Conservation (phyloP, 2,888 invertebrate genomes). For the Drosophila tanythrix region DNA sequence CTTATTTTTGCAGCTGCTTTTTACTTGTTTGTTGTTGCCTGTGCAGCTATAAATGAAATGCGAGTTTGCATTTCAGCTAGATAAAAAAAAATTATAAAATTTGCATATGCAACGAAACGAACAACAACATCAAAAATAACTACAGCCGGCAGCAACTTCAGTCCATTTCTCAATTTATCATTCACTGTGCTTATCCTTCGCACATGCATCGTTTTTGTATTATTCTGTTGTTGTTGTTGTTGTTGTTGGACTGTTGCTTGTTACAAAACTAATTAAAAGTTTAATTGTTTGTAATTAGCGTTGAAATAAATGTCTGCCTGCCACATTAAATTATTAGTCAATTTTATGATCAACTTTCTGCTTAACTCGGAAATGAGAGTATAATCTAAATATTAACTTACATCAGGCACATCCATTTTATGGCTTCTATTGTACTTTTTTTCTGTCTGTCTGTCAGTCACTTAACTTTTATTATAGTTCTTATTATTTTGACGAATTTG, state of each 20-base stretch:
- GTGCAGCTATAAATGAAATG: slow-evolving; percentile 41
- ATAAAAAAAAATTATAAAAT: slow-evolving; percentile 47
- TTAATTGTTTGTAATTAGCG: slow-evolving; percentile 77
- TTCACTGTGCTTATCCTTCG: slow-evolving; percentile 9
- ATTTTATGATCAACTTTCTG: slow-evolving; percentile 63
- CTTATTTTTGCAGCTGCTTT: slow-evolving; percentile 49
- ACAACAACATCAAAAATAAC: slow-evolving; percentile 2
- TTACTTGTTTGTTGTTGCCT: slow-evolving; percentile 53
- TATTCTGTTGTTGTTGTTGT: slow-evolving; percentile 30
- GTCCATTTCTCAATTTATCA: slow-evolving; percentile 26
- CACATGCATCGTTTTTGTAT: slow-evolving; percentile 20
- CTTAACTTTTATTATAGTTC: background rate
- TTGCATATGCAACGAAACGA: slow-evolving; percentile 51
- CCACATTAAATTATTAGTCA: slow-evolving; percentile 73
- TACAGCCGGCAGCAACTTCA: slow-evolving; percentile 20
- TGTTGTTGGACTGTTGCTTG: slow-evolving; percentile 35
- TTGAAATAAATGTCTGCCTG: slow-evolving; percentile 74
- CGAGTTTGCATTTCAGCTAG: slow-evolving; percentile 33
- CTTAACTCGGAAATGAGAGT: background rate
- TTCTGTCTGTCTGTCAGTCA: background rate
- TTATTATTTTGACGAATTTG: background rate
- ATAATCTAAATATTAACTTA: background rate
- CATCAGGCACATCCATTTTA: background rate
- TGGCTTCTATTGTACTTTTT: background rate
- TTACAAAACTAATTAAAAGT: slow-evolving; percentile 77